Evolutionary conservation across 1,140 invertebrate genomes (phyloP), one percentile per base, ranked within the genome.

Genomic region (Onthophagus taurus): DNA sequence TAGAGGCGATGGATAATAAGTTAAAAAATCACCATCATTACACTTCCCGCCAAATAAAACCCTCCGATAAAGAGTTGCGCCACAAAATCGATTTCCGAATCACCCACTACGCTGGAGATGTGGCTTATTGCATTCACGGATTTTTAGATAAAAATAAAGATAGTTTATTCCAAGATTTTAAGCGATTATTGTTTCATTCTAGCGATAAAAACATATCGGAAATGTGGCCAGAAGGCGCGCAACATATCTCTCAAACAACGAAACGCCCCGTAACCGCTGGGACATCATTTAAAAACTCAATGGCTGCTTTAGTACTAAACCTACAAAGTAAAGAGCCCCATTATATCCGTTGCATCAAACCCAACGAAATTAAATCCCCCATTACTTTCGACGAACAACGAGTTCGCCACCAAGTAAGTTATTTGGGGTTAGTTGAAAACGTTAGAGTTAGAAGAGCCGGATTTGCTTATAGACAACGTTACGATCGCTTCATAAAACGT

Each of bases 61-160:
- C 87, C 3, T 74, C 77, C 12, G 85, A 90, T 58, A 92, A 91
- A 64, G 77, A 77, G 50, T 62, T 91, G 4, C 72, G 78, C 52
- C 87, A 91, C 60, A 81, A 81, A 58, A 30, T 54, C 11, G 42
- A 53, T 36, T 57, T 58, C 31, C 44, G 55, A 19, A 58, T 64
- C 14, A 64, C 60, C 17, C 93, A 97, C 60, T 97, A 97, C 65
- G 93, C 93, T 2, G 93, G 93, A n/a, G 89, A 95, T 66, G 93
- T 97, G 2, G 84, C 85, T 14, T 97, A 97, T 67, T 80, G 76
- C 48, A 81, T 95, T 23, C 75, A 76, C 23, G 89, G 89, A 9
- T 97, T 97, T 64, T 76, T 97, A 58, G 92, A 97, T 60, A 97
- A 97, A 69, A 97, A 97, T 64, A 92, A 85, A 66, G 92, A 97